phyloP scores from a whole-genome alignment of 1,140 invertebrate species.

The Gonatopus flavifemur region DNA sequence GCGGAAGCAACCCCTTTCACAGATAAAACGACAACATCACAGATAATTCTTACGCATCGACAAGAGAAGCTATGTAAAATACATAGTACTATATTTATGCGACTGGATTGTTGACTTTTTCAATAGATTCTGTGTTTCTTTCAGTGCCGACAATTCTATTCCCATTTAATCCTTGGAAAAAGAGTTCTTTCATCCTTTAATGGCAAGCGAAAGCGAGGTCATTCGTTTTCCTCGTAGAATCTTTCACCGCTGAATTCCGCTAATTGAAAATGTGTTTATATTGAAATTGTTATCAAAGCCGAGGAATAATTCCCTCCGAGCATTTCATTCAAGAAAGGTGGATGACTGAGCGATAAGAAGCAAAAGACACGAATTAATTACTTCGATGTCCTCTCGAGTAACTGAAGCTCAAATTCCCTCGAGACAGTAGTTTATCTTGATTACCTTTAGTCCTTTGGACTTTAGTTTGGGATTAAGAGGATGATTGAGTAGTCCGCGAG shows the following conservation, averaged over 20 bases:
- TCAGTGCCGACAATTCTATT: too few species aligned
- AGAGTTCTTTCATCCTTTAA: too few species aligned
- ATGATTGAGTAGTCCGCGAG: constrained; percentile 36
- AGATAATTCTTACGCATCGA: too few species aligned
- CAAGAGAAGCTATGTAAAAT: too few species aligned
- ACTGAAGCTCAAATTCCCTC: constrained; percentile 32
- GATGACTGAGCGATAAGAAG: constrained; percentile 18
- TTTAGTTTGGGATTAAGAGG: constrained; percentile 34
- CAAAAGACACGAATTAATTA: constrained; percentile 38
- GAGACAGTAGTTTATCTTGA: constrained; percentile 38
- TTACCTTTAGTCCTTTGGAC: constrained; percentile 38
- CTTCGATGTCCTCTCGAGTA: constrained; percentile 33
- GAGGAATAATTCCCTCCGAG: constrained; percentile 23
- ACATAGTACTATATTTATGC: too few species aligned
- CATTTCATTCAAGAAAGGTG: constrained; percentile 15
- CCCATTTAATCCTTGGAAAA: too few species aligned
- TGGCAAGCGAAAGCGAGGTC: too few species aligned
- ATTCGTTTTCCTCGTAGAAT: too few species aligned
- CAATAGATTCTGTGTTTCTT: too few species aligned
- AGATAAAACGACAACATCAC: too few species aligned
- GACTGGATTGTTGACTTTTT: too few species aligned
- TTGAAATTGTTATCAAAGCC: constrained; percentile 19
- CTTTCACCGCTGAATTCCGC: constrained; percentile 4
- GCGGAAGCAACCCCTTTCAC: too few species aligned
- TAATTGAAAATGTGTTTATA: constrained; percentile 32